These are phyloP conservation scores for Nicator chloris DNA, from an alignment of 2,113 vertebrate species.

Conservation along the genomic window DNA sequence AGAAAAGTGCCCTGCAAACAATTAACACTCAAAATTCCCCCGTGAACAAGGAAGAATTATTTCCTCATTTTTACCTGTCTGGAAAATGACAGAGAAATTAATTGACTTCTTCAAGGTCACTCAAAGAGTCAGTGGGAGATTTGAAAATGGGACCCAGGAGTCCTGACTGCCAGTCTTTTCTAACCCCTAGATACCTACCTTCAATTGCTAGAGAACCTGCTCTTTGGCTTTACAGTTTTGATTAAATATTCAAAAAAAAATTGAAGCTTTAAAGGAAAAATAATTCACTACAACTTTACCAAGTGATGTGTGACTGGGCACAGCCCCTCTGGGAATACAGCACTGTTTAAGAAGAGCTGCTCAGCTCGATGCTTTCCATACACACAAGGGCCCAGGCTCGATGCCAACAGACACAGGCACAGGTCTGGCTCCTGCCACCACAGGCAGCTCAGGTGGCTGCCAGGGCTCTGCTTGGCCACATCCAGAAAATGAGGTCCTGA, in stretches of 20 bases:
- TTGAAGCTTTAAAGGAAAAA: background rate
- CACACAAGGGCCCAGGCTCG: background rate
- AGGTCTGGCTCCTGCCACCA: background rate
- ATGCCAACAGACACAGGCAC: background rate
- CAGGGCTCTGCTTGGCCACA: background rate
- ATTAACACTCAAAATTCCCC: slow-evolving; percentile 34
- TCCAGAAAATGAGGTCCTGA: background rate
- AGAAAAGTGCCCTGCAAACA: slow-evolving; percentile 23
- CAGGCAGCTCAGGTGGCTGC: background rate
- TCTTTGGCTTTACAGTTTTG: background rate
- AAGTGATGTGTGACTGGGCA: background rate
- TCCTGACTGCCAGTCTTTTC: background rate
- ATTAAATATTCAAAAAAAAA: slow-evolving; percentile 40
- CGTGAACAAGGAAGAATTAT: slow-evolving; percentile 21
- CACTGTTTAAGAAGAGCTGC: background rate
- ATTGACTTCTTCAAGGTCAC: slow-evolving; percentile 59
- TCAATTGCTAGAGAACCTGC: background rate
- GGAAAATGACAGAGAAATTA: slow-evolving; percentile 52
- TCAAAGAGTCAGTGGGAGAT: slow-evolving; percentile 10
- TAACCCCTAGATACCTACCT: slow-evolving; percentile 18
- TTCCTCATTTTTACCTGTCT: slow-evolving; percentile 57
- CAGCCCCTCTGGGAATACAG: background rate
- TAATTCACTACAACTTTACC: background rate
- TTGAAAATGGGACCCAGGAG: slow-evolving; percentile 44
- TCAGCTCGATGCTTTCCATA: background rate